These are phyloP conservation scores for Drosophila planitibia DNA, from an alignment of 2,888 invertebrate genomes.

Conservation along the genomic window DNA sequence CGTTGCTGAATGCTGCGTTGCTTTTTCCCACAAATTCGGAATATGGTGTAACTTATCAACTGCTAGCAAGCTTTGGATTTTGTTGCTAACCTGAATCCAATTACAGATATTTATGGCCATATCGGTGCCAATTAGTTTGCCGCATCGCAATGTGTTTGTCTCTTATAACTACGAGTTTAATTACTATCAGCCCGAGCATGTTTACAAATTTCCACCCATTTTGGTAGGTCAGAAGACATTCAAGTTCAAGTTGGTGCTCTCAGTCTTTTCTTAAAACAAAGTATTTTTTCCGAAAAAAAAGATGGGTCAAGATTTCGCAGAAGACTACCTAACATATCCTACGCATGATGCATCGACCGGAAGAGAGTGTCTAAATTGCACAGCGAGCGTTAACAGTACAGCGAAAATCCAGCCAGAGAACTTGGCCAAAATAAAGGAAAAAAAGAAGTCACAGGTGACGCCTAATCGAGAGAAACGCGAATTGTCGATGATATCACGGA, in stretches of 20 bases:
- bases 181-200: slow-evolving; percentile 88
- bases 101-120: slow-evolving; percentile 90
- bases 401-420: neutral
- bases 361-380: slow-evolving; percentile 63
- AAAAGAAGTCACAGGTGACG: no score
- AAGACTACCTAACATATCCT: slow-evolving; percentile 60
- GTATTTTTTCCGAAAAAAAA: slow-evolving; percentile 3
- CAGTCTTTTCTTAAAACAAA: slow-evolving; percentile 13
- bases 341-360: slow-evolving; percentile 14
- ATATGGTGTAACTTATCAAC: slow-evolving; percentile 60
- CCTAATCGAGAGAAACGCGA: slow-evolving; percentile 46
- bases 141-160: slow-evolving; percentile 89
- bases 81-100: neutral
- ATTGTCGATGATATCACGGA: slow-evolving; percentile 74
- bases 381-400: slow-evolving; percentile 32
- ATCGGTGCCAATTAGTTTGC: slow-evolving; percentile 89
- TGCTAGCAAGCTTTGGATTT: neutral
- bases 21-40: slow-evolving; percentile 71
- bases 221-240: slow-evolving; percentile 60
- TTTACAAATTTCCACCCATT: slow-evolving; percentile 76
- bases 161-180: slow-evolving; percentile 91
- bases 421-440: neutral
- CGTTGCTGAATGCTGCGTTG: slow-evolving; percentile 27
- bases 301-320: slow-evolving; percentile 67
- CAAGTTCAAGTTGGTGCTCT: slow-evolving; percentile 20